Percentiles rank a stretch among this genome's conserved stretches.
Conservation (phyloP, 2,113 vertebrate genomes). For the Corvus cornix region DNA sequence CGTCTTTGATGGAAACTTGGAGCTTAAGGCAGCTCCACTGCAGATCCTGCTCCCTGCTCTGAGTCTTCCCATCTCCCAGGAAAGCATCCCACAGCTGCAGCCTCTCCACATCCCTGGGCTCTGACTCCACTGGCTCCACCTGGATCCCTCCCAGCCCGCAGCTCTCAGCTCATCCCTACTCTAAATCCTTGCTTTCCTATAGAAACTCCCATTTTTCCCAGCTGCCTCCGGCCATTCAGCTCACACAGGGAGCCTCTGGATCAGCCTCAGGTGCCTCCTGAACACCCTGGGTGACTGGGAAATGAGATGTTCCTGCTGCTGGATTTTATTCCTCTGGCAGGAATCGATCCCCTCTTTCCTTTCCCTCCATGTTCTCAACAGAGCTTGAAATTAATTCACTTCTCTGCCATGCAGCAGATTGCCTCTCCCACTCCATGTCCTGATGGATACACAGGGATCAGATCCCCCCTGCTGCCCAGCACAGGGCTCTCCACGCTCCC, state of each 20-base stretch:
- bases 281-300: background rate
- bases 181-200: background rate
- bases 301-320: background rate
- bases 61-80: background rate
- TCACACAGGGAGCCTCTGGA: background rate
- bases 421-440: fast-evolving
- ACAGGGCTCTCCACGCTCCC: background rate
- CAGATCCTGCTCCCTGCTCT: background rate
- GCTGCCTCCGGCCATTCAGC: background rate
- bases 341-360: background rate
- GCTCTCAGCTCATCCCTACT: background rate
- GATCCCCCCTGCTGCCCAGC: background rate
- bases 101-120: no score
- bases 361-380: background rate
- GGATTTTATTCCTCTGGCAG: background rate
- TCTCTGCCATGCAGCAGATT: background rate
- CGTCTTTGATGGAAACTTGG: background rate
- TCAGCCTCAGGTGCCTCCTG: fast-evolving
- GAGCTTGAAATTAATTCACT: background rate
- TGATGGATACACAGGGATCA: background rate
- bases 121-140: background rate
- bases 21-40: background rate
- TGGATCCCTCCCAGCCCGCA: background rate
- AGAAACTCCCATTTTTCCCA: background rate
- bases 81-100: background rate